Conservation (phyloP, 2,797 vertebrate genomes). For the Picus viridis region DNA sequence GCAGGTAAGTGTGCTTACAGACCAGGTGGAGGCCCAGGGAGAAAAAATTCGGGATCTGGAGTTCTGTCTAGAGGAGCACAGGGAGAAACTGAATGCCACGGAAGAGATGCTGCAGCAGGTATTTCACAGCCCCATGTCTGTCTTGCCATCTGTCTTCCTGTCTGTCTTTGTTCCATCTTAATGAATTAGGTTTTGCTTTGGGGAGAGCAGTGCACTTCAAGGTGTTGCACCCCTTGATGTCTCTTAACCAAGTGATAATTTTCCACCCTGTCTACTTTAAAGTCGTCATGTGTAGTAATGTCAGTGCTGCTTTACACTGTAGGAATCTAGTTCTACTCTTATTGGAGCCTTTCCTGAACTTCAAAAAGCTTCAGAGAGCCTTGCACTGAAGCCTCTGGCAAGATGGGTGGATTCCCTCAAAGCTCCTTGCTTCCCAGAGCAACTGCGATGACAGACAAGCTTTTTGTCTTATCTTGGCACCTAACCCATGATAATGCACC, state of each 20-base stretch:
- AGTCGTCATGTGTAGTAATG: neutral
- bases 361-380: constrained; percentile 19
- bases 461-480: neutral
- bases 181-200: neutral
- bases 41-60: constrained; percentile 98
- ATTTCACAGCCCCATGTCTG: neutral
- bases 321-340: neutral
- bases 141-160: neutral
- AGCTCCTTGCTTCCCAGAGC: constrained; percentile 7
- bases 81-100: constrained; percentile 94
- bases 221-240: neutral
- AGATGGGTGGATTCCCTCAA: constrained; percentile 15
- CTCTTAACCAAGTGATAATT: neutral
- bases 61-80: constrained; percentile 94
- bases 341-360: constrained; percentile 3
- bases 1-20: constrained; percentile 96
- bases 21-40: constrained; percentile 98
- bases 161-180: neutral
- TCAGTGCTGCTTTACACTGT: neutral
- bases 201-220: neutral
- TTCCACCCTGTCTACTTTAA: neutral
- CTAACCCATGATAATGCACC: neutral
- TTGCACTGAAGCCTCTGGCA: constrained; percentile 30
- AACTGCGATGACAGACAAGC: neutral
- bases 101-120: constrained; percentile 99